Percentiles rank a stretch among this genome's conserved stretches.
phyloP scores from a whole-genome alignment of 2,113 vertebrate species.

The Crotalus viridis region DNA sequence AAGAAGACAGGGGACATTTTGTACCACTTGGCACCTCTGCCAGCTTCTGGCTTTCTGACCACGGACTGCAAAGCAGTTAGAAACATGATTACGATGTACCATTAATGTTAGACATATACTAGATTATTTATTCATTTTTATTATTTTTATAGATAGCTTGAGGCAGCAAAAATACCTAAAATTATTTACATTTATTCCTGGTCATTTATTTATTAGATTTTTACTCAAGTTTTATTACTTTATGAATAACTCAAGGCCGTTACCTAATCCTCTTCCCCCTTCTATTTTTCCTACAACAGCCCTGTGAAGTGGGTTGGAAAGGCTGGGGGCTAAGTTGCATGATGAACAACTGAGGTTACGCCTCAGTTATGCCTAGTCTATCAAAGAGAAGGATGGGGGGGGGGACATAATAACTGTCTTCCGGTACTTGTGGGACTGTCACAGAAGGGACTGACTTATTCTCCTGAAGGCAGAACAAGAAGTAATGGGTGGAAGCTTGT shows the following conservation, averaged over 20 bases:
- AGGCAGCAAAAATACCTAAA: background rate
- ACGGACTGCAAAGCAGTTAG: background rate
- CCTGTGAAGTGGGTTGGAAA: background rate
- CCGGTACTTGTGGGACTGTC: background rate
- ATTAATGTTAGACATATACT: background rate
- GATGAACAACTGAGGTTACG: background rate
- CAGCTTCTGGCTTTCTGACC: background rate
- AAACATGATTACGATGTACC: background rate
- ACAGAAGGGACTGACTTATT: background rate
- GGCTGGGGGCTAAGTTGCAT: background rate
- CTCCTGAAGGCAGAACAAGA: background rate
- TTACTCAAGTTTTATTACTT: background rate
- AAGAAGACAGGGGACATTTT: background rate
- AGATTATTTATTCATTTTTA: background rate
- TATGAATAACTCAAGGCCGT: background rate
- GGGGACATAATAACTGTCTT: background rate
- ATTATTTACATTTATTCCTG: background rate
- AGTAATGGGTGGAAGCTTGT: background rate
- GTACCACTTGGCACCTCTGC: background rate
- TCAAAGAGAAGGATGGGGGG: background rate
- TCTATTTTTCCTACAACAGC: background rate
- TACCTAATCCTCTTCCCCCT: background rate
- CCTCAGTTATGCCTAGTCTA: background rate
- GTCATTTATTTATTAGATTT: background rate
- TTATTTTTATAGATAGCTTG: background rate